These are phyloP conservation scores for Abscondita cerata DNA, from an alignment of 2,888 invertebrate species.

Conservation along the genomic window DNA sequence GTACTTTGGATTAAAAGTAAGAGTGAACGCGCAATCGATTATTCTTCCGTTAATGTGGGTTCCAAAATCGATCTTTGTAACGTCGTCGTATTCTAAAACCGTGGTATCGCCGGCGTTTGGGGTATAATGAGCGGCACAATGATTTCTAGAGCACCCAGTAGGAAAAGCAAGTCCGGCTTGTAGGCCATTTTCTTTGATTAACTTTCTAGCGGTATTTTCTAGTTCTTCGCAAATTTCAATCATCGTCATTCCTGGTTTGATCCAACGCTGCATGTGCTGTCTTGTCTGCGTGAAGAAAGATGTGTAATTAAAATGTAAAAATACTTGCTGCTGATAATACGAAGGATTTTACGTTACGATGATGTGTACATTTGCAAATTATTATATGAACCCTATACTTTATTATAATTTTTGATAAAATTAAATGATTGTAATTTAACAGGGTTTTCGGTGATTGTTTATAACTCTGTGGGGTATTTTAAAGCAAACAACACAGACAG, in stretches of 20 bases:
- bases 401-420: no score
- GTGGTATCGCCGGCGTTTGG: slow-evolving; percentile 97
- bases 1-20: slow-evolving; percentile 96
- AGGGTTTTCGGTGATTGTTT: no score
- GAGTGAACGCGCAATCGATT: slow-evolving; percentile 98
- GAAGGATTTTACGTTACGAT: no score
- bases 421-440: no score
- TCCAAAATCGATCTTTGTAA: slow-evolving; percentile 98
- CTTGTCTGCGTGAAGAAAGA: slow-evolving; percentile 72
- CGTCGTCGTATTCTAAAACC: slow-evolving; percentile 93
- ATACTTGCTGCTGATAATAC: no score
- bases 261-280: slow-evolving; percentile 89
- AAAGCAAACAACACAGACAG: no score
- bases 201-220: slow-evolving; percentile 87
- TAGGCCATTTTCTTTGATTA: slow-evolving; percentile 94
- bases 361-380: no score
- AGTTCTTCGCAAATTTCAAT: slow-evolving; percentile 97
- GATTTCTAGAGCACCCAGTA: slow-evolving; percentile 95
- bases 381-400: no score
- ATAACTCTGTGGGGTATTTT: no score
- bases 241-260: slow-evolving; percentile 99
- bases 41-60: slow-evolving; percentile 98
- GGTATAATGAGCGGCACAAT: slow-evolving; percentile 99
- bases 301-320: no score
- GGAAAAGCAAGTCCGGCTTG: slow-evolving; percentile 96